Evolutionary conservation across 2,888 invertebrate species (phyloP), one percentile per base, ranked within the genome.

Genomic region (Seladonia tumulorum): DNA sequence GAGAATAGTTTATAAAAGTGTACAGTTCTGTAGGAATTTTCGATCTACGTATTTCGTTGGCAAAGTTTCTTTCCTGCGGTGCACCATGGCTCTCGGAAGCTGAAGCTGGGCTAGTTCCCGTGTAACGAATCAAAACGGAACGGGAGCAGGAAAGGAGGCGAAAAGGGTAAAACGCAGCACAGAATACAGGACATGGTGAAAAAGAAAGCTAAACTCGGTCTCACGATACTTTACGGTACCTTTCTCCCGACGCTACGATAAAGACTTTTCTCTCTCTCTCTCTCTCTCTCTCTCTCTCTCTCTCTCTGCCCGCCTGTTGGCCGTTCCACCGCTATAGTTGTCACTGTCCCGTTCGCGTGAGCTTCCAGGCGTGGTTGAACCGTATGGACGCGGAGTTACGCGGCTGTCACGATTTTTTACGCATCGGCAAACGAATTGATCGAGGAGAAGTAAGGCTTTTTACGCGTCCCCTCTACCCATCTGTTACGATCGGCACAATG

Each of bases 201-300:
- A 79, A 89, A 89, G 89, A 86, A 88, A 86, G 84, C 80, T 84
- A 80, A 80, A 66, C 80, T 39, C 70, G 49, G 71, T 74, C 84
- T 77, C 70, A 71, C 71, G 63, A 83, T 88, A 83, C 87, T 88
- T 90, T 88, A 90, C 89, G 89, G 90, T 89, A 91, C 90, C 90
- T 91, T 91, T 74, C 80, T 74, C 29, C 71, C 14, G 57, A 5
- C 29, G 18, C 82, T 42, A 45, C 70, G 71, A 81, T 77, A 68
- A 83, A 80, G 72, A 12, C 49, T 25, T 5, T n/a, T 71, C 68
- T 25, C 57, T 57, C 57, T 45, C 42, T 42, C 42, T 42, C 42
- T 42, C 45, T 45, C 45, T 53, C 53, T 63, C 53, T 53, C 22
- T 53, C 18, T 8, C 42, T 71, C 47, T 25, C 49, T 16, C 29